Conservation (phyloP, 2,797 vertebrate genomes). For the Columba guinea region DNA sequence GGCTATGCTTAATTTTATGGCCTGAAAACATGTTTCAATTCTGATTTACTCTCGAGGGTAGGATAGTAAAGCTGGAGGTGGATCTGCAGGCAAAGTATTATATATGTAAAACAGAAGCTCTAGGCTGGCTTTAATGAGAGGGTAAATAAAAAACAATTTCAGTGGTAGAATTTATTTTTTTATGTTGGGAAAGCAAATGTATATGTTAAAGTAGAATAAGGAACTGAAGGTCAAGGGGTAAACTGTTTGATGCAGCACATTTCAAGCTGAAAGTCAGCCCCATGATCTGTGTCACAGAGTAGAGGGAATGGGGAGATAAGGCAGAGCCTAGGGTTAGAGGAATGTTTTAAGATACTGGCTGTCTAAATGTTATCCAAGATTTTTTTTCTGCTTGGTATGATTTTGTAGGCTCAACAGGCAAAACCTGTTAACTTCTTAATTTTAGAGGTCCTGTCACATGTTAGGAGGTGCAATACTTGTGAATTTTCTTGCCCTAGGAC, state of each 20-base stretch:
- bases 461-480: neutral
- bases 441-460: neutral
- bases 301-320: neutral
- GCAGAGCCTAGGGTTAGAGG: neutral
- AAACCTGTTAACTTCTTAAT: neutral
- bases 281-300: neutral
- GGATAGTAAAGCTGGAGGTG: neutral
- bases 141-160: neutral
- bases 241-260: conserved; percentile 6
- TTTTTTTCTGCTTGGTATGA: neutral
- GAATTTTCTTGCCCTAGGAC: neutral
- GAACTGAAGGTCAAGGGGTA: conserved; percentile 30
- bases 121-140: conserved; percentile 20
- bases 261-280: neutral
- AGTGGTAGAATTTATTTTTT: conserved; percentile 33
- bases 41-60: conserved; percentile 28
- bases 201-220: conserved; percentile 10
- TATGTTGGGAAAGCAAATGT: conserved; percentile 9
- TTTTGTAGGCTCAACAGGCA: neutral
- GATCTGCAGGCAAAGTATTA: neutral
- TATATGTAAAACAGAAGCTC: conserved; percentile 9
- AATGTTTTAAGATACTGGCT: neutral
- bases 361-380: neutral
- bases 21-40: conserved; percentile 31
- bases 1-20: conserved; percentile 15